phyloP scores from a whole-genome alignment of 2,113 vertebrate genomes.

The Anarrhichthys ocellatus region DNA sequence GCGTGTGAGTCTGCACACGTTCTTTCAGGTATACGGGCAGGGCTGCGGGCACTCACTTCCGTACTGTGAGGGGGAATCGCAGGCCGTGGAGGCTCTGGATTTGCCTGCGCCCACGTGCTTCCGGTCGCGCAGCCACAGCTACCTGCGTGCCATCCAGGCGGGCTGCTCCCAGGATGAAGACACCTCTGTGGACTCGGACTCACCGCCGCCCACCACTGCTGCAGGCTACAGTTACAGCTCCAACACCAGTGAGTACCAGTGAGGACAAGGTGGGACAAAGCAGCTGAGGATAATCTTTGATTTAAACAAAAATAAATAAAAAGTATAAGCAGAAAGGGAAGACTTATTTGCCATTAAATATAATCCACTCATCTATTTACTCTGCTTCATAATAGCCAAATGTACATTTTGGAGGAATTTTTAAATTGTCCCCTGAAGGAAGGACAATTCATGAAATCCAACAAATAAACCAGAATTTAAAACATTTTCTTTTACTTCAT shows the following conservation, averaged over 20 bases:
- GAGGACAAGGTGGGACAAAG: neutral
- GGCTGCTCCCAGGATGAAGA: conserved; percentile 99
- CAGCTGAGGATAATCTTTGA: conserved; percentile 8
- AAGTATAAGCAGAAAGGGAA: neutral
- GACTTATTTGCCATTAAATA: neutral
- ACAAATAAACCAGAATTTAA: neutral
- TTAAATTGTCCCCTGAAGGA: neutral
- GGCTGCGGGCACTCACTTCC: conserved; percentile 85
- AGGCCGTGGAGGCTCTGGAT: conserved; percentile 91
- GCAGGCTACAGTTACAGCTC: conserved; percentile 87
- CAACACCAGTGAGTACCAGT: conserved; percentile 89
- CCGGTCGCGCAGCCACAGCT: conserved; percentile 98
- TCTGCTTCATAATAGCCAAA: neutral
- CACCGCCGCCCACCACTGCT: conserved; percentile 87
- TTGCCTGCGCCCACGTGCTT: conserved; percentile 95
- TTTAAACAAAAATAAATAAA: neutral
- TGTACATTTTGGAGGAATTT: neutral
- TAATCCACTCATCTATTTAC: neutral
- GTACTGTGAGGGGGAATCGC: conserved; percentile 89
- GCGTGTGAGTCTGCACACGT: conserved; percentile 73
- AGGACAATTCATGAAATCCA: neutral
- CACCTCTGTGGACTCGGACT: conserved; percentile 92
- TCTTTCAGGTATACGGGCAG: conserved; percentile 87
- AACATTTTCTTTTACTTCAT: neutral
- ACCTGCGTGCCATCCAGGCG: conserved; percentile 97